Evolutionary conservation across 2,797 vertebrate species (phyloP), one percentile per base, ranked within the genome.

Genomic region (Oryzias sinensis): DNA sequence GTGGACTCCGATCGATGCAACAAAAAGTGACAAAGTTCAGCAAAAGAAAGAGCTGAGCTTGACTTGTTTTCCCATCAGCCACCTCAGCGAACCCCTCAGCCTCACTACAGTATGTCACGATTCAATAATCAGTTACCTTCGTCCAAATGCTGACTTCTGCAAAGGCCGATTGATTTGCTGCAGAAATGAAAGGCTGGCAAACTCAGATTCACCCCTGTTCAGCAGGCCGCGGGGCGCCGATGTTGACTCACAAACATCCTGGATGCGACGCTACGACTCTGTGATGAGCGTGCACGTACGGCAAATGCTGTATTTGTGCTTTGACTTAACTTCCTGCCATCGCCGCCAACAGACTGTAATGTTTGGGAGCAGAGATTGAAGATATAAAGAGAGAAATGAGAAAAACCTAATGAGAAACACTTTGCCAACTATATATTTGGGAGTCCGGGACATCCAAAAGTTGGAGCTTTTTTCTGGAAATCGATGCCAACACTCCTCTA

Each of bases 81-180:
- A 55, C 53, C 63, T 47, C 17, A 22, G 64, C 6, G 6, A 47
- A 40, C 27, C 25, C 27, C 54, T 77, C 8, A 57, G 47, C 77
- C 43, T 58, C 71, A 47, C 46, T 74, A 77, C 68, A 78, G 74
- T 53, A 51, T 49, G 77, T 75, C 76, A 75, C 68, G 43, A 83
- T 70, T 81, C 88, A 82, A 76, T 82, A 81, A 81, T 83, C 83
- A 78, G 76, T 74, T 84, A 70, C 65, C 78, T 49, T 59, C 73
- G 71, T 78, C 80, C 79, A 81, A 81, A 81, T 59, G 81, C 81
- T 78, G 77, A 80, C 72, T 74, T 80, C 75, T 77, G 80, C 76
- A 87, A 79, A 83, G 77, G 65, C 63, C 77, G 61, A 87, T 85
- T 87, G 86, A 88, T 87, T 85, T 79, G 77, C 80, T 74, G 56